These are phyloP conservation scores for Linnaemya tessellans DNA, from an alignment of 2,888 invertebrate species.

Conservation along the genomic window DNA sequence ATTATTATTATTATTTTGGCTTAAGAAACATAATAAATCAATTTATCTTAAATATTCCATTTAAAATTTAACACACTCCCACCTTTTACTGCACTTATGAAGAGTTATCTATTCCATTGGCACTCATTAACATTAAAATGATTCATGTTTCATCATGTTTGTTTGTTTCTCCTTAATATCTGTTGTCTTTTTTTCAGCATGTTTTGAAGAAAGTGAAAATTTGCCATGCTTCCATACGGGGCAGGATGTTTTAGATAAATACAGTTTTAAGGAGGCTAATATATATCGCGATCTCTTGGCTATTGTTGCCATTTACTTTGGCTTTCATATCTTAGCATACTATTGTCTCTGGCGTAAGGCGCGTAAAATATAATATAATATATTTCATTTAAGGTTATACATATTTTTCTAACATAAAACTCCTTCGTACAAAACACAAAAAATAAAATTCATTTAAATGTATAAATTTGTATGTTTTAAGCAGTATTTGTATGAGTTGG, in stretches of 20 bases:
- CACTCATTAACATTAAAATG: too few species aligned
- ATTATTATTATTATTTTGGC: too few species aligned
- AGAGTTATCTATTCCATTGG: too few species aligned
- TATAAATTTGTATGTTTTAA: neutral
- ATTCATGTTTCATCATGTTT: neutral
- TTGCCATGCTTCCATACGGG: conserved; percentile 90
- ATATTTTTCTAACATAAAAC: neutral
- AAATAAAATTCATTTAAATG: neutral
- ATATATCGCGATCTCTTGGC: conserved; percentile 87
- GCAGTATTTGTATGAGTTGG: conserved; percentile 16
- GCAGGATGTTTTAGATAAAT: conserved; percentile 88
- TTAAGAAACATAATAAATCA: too few species aligned
- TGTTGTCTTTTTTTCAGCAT: conserved; percentile 84
- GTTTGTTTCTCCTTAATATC: conserved; percentile 10
- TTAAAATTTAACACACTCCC: too few species aligned
- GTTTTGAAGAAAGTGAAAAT: conserved; percentile 85
- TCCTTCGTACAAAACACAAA: conserved; percentile 32
- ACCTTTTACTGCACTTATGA: too few species aligned
- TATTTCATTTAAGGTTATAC: neutral
- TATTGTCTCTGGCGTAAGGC: conserved; percentile 87
- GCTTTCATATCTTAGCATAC: conserved; percentile 89
- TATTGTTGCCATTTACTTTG: conserved; percentile 86
- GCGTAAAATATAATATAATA: conserved; percentile 84
- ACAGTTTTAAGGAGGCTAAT: conserved; percentile 87
- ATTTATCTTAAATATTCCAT: too few species aligned